These are phyloP conservation scores for Drosophila lutescens DNA, from an alignment of 2,888 invertebrate genomes.

Conservation along the genomic window DNA sequence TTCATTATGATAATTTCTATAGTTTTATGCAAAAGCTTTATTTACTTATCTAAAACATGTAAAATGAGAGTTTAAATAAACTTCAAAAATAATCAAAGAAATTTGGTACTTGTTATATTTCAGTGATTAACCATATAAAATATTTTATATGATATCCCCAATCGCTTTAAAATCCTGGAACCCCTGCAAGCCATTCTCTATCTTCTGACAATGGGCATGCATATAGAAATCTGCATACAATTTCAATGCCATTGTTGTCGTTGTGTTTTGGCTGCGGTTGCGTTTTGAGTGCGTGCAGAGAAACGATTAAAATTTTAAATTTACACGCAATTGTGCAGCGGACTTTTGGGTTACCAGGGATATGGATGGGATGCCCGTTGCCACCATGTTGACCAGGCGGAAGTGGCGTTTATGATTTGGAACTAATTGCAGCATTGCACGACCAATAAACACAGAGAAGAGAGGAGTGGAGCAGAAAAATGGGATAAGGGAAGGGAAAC, in stretches of 20 bases:
- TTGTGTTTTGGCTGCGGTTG: slow-evolving; percentile 40
- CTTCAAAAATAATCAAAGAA: no score
- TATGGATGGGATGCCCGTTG: not conserved
- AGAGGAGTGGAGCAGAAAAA: slow-evolving; percentile 38
- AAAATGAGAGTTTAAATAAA: no score
- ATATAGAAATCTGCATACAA: slow-evolving; percentile 41
- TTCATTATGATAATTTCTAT: not conserved
- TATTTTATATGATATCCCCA: not conserved
- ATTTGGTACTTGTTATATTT: no score
- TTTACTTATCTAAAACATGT: no score
- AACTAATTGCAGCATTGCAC: slow-evolving; percentile 72
- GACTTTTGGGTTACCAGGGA: slow-evolving; percentile 2
- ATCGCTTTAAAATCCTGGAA: not conserved
- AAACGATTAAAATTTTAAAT: slow-evolving; percentile 77
- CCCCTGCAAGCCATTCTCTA: slow-evolving; percentile 4
- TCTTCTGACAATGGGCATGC: slow-evolving; percentile 16
- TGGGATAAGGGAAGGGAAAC: not conserved
- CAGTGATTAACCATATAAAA: not conserved
- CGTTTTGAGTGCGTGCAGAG: slow-evolving; percentile 59
- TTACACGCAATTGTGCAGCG: slow-evolving; percentile 67
- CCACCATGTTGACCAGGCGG: slow-evolving; percentile 56
- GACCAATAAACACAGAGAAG: slow-evolving; percentile 60
- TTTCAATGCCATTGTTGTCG: slow-evolving; percentile 44
- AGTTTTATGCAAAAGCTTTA: not conserved
- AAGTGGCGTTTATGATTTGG: slow-evolving; percentile 76